Base-by-base conservation (phyloP, 2,888 invertebrate genomes). In the Lysandra bellargus region DNA sequence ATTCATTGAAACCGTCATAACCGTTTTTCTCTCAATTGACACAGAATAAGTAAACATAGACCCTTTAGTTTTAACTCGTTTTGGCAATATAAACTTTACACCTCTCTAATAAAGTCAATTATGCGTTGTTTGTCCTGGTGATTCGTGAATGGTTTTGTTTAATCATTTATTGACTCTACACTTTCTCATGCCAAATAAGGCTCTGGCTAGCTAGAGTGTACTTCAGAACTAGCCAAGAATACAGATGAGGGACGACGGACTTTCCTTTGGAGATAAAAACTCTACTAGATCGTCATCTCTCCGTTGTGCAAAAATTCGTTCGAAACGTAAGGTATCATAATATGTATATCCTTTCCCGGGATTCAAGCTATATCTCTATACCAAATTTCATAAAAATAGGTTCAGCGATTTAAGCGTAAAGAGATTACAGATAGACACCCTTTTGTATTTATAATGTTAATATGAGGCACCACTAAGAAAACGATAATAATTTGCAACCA, bases 91-190 rank as follows among this genome's bases (percentile, higher is more conserved):
- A 64, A 64, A 23, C 64, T 64, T 30, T 64, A 30, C 30, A 9
- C 2, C 64, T 30, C 30, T 30, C 9, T 30, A 12, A 64, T 64
- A 64, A 12, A 64, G 64, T 12, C 30, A 30, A 23, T 64, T 64
- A 12, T 64, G 23, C 30, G 17, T 61, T 23, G 60, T 12, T 64
- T 30, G 4, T 30, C 12, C 30, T 64, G 30, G 9, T 7, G 12
- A 61, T 61, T 61, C 6, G 60, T 61, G 60, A n/a, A 61, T 61
- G n/a, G 60, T 64, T 64, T 64, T 64, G 30, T 64, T 64, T 64
- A 64, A 30, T 64, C 64, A 30, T 30, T 64, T 12, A 64, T 30
- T 12, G 49, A 49, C 9, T 44, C 7, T 12, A 30, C 64, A 64
- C 64, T 64, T 64, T 64, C 64, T 64, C 64, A 64, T 30, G 30